Conservation (phyloP, 1,140 invertebrate genomes). For the Archivesica marissinica region DNA sequence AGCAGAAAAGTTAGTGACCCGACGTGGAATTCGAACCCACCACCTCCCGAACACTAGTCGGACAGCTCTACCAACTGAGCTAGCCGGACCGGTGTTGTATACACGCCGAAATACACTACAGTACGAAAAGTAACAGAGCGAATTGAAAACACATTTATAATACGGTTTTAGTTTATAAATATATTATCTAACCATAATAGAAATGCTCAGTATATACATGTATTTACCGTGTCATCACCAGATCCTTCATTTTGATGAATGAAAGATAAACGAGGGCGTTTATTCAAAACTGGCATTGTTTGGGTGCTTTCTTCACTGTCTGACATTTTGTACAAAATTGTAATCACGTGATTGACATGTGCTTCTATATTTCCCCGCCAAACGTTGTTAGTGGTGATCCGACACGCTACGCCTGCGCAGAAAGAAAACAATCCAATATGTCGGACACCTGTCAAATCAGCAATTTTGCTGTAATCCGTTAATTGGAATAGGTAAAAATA, state of each 20-base stretch:
- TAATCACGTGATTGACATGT: conserved; percentile 69
- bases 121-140: too few species aligned
- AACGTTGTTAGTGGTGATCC: conserved; percentile 40
- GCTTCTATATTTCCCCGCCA: conserved; percentile 50
- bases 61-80: too few species aligned
- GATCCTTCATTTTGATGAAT: conserved; percentile 72
- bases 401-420: conserved; percentile 60
- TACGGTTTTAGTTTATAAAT: too few species aligned
- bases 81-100: too few species aligned
- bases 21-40: too few species aligned
- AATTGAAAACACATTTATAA: too few species aligned
- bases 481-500: conserved; percentile 32
- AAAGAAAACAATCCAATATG: conserved; percentile 59
- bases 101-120: too few species aligned
- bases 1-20: too few species aligned
- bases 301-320: conserved; percentile 75
- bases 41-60: too few species aligned
- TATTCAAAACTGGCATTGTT: conserved; percentile 68
- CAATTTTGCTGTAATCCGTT: conserved; percentile 13
- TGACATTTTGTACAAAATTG: conserved; percentile 70
- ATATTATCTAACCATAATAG: too few species aligned
- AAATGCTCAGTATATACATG: too few species aligned
- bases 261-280: conserved; percentile 65
- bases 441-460: conserved; percentile 49
- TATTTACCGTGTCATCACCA: conserved; percentile 75